phyloP scores from a whole-genome alignment of 2,797 vertebrate species.

The Hoplostethus mediterraneus region DNA sequence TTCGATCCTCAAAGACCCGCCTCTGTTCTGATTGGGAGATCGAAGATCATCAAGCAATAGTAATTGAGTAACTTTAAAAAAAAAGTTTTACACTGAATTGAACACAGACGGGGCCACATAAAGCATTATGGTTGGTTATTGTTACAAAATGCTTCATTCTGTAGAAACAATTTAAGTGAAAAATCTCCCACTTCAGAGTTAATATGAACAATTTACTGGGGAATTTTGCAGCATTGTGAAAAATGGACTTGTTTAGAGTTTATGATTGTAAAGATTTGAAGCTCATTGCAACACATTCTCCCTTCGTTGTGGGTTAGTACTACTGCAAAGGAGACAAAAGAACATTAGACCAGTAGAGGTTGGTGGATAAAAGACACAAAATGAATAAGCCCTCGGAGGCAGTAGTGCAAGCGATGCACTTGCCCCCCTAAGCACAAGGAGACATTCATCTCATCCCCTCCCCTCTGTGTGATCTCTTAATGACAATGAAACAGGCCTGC shows the following conservation, averaged over 20 bases:
- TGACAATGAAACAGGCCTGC: conserved; percentile 77
- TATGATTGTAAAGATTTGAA: conserved; percentile 13
- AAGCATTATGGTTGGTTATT: neutral
- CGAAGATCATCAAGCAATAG: too few species aligned
- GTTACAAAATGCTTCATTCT: neutral
- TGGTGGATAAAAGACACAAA: conserved; percentile 46
- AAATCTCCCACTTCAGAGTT: neutral
- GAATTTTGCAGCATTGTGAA: conserved; percentile 14
- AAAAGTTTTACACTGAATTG: neutral
- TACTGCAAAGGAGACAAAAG: conserved; percentile 33
- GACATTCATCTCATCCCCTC: conserved; percentile 62
- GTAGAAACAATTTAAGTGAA: neutral
- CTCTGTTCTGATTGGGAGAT: too few species aligned
- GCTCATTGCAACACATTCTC: conserved; percentile 27
- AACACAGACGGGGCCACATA: too few species aligned
- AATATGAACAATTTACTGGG: neutral
- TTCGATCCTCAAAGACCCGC: too few species aligned
- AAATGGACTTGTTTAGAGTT: conserved; percentile 16
- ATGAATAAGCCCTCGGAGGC: conserved; percentile 62
- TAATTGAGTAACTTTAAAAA: too few species aligned
- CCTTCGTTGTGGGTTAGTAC: conserved; percentile 9
- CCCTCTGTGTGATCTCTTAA: conserved; percentile 76
- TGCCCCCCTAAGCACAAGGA: conserved; percentile 56
- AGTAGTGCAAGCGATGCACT: conserved; percentile 45
- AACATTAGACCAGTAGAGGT: conserved; percentile 20